Conservation (phyloP, 53 echinoderm and acorn worm species). For the Hippasteria phrygiana region DNA sequence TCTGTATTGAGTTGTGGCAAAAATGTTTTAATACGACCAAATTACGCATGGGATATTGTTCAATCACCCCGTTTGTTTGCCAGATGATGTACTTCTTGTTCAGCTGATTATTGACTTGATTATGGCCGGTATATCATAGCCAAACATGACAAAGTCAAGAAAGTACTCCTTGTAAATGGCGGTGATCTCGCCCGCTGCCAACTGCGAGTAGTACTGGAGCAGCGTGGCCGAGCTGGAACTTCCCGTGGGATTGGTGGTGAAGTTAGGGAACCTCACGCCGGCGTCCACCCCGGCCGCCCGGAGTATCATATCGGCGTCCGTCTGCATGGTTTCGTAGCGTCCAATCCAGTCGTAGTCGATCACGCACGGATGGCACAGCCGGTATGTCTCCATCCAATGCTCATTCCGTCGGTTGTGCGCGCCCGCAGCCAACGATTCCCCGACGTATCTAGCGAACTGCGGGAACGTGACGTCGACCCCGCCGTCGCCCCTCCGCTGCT, state of each 20-base stretch:
- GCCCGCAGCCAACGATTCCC: not conserved
- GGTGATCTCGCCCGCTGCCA: conserved; percentile 2
- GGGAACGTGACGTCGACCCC: conserved; percentile 10
- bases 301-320: conserved; percentile 4
- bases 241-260: conserved; percentile 30
- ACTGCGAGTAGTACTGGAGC: not conserved
- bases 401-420: not conserved
- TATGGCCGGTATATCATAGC: not conserved
- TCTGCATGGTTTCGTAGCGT: conserved; percentile 12
- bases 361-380: conserved; percentile 54
- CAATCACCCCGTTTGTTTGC: too few species aligned
- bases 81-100: too few species aligned
- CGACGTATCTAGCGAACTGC: conserved; percentile 10
- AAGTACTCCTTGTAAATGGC: not conserved
- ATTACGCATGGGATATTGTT: too few species aligned
- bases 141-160: conserved; percentile 17
- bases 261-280: not conserved
- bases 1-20: too few species aligned
- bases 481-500: not conserved
- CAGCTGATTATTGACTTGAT: not conserved
- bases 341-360: conserved; percentile 64
- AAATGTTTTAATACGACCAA: too few species aligned
- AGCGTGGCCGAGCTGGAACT: not conserved
- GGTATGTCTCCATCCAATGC: conserved; percentile 61
- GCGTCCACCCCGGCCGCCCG: not conserved